These are phyloP conservation scores for Chelmon rostratus DNA, from an alignment of 2,797 vertebrate genomes.

Conservation along the genomic window DNA sequence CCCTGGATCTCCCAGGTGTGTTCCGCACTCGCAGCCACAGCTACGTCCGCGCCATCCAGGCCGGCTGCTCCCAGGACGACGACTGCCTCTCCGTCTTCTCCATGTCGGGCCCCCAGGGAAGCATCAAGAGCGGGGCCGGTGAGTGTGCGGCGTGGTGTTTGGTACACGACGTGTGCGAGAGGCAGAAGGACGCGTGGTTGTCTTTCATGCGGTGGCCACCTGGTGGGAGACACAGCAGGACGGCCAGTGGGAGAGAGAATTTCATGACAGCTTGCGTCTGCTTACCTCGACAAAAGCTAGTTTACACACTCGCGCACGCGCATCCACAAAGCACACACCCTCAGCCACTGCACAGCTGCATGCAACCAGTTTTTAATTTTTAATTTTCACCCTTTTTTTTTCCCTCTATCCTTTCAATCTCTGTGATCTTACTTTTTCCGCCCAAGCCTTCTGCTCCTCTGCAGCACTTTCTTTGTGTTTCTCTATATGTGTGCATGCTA, in stretches of 20 bases:
- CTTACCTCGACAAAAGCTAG: conserved; percentile 31
- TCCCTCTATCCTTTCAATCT: conserved; percentile 5
- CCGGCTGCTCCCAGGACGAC: conserved; percentile 97
- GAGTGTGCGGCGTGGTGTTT: conserved; percentile 76
- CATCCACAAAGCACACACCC: not conserved
- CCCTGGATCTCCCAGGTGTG: conserved; percentile 97
- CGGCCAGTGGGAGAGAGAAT: conserved; percentile 21
- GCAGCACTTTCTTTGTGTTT: conserved; percentile 14
- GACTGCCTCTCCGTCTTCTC: conserved; percentile 98
- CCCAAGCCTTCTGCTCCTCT: conserved; percentile 4
- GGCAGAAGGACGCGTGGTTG: conserved; percentile 1
- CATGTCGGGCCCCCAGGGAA: conserved; percentile 91
- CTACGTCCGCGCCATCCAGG: conserved; percentile 99
- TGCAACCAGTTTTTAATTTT: conserved; percentile 36
- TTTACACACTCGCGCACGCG: not conserved
- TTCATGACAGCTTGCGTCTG: conserved; percentile 45
- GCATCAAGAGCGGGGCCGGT: conserved; percentile 93
- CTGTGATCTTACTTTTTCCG: conserved; percentile 26
- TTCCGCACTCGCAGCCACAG: conserved; percentile 99
- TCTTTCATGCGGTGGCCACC: conserved; percentile 37
- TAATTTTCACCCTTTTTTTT: conserved; percentile 19
- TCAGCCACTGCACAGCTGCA: conserved; percentile 17
- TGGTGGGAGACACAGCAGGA: conserved; percentile 36
- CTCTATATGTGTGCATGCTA: conserved; percentile 14
- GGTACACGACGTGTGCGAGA: too few species aligned